Percentiles rank a stretch among this genome's conserved stretches.
These are phyloP conservation scores for Raja brachyura DNA, from an alignment of 2,113 vertebrate species.

Conservation along the genomic window DNA sequence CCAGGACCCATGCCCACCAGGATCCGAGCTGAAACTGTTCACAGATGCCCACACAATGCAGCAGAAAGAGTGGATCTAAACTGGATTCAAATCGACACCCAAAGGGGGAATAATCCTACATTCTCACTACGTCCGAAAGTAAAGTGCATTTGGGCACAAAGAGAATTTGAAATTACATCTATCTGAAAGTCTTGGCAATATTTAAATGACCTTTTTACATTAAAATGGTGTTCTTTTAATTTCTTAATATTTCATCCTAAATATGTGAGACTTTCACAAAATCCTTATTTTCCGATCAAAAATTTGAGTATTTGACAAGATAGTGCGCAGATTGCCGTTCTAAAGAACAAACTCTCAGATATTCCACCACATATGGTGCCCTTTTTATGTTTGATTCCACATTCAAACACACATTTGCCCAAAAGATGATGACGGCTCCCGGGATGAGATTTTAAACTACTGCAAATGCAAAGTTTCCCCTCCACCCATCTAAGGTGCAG, in stretches of 20 bases:
- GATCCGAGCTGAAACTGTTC: neutral
- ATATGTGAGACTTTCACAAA: neutral
- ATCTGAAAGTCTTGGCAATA: neutral
- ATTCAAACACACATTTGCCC: neutral
- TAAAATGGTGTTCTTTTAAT: neutral
- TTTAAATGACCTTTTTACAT: neutral
- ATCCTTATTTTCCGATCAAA: neutral
- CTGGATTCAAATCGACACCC: neutral
- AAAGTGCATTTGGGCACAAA: neutral
- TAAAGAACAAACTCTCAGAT: neutral
- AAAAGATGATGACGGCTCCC: neutral
- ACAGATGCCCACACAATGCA: neutral
- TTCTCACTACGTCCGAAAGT: neutral
- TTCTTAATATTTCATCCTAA: neutral
- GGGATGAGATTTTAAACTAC: neutral
- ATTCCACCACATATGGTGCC: neutral
- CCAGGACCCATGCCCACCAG: conserved; percentile 12
- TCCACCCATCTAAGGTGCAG: neutral
- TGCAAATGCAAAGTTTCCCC: neutral
- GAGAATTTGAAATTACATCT: neutral
- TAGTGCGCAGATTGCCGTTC: no score
- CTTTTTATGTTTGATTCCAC: neutral
- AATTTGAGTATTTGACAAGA: neutral
- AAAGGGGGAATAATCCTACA: neutral
- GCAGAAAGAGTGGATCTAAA: neutral